Percentiles rank a stretch among this genome's conserved stretches.
These are phyloP conservation scores for Schizotus pectinicornis DNA, from an alignment of 2,888 invertebrate species.

Conservation along the genomic window DNA sequence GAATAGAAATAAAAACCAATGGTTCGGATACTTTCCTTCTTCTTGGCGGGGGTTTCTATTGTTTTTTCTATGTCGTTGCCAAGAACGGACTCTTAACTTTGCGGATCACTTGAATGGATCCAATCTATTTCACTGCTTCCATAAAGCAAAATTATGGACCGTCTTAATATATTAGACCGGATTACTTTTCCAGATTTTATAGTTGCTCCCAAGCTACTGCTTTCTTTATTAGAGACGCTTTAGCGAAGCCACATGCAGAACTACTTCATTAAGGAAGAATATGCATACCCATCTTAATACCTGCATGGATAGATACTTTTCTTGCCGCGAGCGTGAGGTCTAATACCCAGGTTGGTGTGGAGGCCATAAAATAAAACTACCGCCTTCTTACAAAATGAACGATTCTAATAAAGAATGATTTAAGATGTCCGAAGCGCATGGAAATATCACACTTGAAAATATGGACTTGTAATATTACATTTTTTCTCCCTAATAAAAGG, in stretches of 20 bases:
- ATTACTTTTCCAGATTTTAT: slow-evolving; percentile 52
- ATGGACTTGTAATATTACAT: slow-evolving; percentile 21
- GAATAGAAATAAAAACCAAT: slow-evolving; percentile 57
- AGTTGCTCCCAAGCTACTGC: slow-evolving; percentile 1
- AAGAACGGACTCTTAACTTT: slow-evolving; percentile 52
- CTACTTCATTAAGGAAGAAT: neutral
- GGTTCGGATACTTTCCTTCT: slow-evolving; percentile 53
- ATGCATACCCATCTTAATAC: neutral
- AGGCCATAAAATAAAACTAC: slow-evolving; percentile 9
- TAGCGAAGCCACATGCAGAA: neutral
- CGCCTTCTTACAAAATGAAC: slow-evolving; percentile 25
- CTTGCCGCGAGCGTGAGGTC: slow-evolving; percentile 3
- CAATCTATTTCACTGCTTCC: slow-evolving; percentile 52
- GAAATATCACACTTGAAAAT: slow-evolving; percentile 12
- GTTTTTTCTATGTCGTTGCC: slow-evolving; percentile 47
- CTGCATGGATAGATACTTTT: neutral
- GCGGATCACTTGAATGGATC: slow-evolving; percentile 54
- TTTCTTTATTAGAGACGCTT: slow-evolving; percentile 24
- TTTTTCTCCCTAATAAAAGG: neutral
- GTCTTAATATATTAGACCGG: slow-evolving; percentile 53
- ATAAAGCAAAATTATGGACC: slow-evolving; percentile 56
- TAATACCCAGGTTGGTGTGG: neutral
- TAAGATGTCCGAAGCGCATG: slow-evolving; percentile 35
- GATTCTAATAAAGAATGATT: slow-evolving; percentile 50
- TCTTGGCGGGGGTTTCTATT: slow-evolving; percentile 46